Evolutionary conservation across 1,140 invertebrate genomes (phyloP), one percentile per base, ranked within the genome.

Genomic region (Zaprionus ornatus): DNA sequence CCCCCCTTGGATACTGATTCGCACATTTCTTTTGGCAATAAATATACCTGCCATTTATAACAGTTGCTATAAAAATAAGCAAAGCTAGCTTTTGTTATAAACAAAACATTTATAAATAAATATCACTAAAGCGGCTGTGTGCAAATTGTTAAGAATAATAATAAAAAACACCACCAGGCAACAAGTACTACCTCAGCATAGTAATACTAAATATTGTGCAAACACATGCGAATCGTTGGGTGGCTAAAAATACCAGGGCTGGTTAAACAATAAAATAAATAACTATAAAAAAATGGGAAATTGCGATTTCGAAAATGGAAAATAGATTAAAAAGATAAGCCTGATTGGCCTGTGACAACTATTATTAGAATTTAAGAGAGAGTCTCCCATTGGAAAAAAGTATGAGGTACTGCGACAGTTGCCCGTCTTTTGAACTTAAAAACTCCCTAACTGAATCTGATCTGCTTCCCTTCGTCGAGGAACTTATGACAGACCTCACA

Each of bases 121-220:
- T 57, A 50, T 64, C 21, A 25, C 55, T 59, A 66, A 73, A 59
- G 15, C 4, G 13, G 27, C 25, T 62, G 21, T 27, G 42, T 86
- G 79, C 79, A 80, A 87, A 88, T 87, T 87, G 77, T 68, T 88
- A 80, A 78, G 55, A 70, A 83, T 88, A 83, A 83, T 84, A 88
- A 78, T 73, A 79, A 66, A 45, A 42, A 32, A 32, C 29, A 0
- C 29, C 29, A 32, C 2, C 29, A 17, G 40, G 40, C 40, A 42
- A 42, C 40, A 45, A 45, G 19, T 29, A 69, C 27, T 57, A 45
- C 6, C 45, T 61, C n/a, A 57, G 63, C 61, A 77, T 64, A 67
- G 60, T 70, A 48, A 10, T 63, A 70, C 70, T 83, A 80, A 88
- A 73, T 78, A 25, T 32, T 70, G 45, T 48, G 66, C 63, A 88